phyloP scores from a whole-genome alignment of 2,113 vertebrate species.

The Elephas maximus region DNA sequence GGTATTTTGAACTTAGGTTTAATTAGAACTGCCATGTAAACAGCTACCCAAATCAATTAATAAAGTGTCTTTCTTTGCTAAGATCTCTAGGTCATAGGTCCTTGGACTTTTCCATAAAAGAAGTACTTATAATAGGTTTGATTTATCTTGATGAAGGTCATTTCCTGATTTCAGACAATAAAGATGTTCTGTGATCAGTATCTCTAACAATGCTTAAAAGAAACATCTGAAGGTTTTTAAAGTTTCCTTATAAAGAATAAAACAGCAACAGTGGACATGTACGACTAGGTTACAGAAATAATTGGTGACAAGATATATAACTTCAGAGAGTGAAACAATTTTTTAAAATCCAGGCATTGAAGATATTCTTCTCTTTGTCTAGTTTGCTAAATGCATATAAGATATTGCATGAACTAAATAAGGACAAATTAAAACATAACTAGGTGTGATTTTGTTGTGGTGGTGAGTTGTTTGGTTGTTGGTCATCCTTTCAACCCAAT shows the following conservation, averaged over 20 bases:
- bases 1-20: conserved; percentile 45
- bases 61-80: conserved; percentile 54
- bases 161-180: conserved; percentile 61
- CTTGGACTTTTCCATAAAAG: conserved; percentile 59
- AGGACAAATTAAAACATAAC: conserved; percentile 21
- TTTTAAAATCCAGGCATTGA: background rate
- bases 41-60: conserved; percentile 63
- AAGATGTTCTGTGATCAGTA: conserved; percentile 59
- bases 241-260: conserved; percentile 3
- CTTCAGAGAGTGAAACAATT: background rate
- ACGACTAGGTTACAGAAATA: conserved; percentile 21
- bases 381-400: conserved; percentile 30
- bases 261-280: background rate
- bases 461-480: background rate
- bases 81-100: background rate
- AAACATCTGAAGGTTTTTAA: conserved; percentile 27
- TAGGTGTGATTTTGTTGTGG: background rate
- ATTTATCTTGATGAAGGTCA: conserved; percentile 80
- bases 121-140: conserved; percentile 47
- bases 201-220: conserved; percentile 51
- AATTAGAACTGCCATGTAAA: background rate
- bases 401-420: background rate
- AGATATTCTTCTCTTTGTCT: conserved; percentile 46
- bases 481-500: conserved; percentile 43
- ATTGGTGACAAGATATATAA: conserved; percentile 31